Percentiles rank a stretch among this genome's conserved stretches.
Conservation (phyloP, 2,888 invertebrate genomes). For the Globia sparganii region DNA sequence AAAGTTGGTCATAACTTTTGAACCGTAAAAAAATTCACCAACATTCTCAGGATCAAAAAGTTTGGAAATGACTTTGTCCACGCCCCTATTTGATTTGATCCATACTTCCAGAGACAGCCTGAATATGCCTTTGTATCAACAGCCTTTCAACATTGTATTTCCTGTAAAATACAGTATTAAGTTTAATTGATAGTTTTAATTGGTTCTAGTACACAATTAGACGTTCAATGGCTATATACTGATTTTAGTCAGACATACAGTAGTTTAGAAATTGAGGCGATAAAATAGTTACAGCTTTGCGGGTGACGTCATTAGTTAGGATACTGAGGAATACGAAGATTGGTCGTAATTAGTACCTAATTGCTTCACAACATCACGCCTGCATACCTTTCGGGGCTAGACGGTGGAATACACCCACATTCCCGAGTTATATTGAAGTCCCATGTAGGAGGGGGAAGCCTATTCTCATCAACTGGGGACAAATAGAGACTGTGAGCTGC, state of each 20-base stretch:
- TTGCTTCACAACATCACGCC: not conserved
- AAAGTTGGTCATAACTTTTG: no score
- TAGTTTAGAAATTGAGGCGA: not conserved
- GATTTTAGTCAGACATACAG: slow-evolving; percentile 19
- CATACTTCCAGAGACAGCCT: no score
- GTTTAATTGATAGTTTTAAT: slow-evolving; percentile 40
- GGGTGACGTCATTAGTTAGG: not conserved
- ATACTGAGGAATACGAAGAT: not conserved
- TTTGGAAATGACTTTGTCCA: no score
- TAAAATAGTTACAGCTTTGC: not conserved
- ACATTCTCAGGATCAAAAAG: no score
- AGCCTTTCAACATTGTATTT: slow-evolving; percentile 19
- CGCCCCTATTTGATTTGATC: no score
- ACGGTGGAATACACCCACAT: not conserved
- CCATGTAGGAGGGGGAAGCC: no score
- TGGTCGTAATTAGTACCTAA: not conserved
- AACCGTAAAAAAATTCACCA: no score
- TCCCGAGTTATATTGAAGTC: not conserved
- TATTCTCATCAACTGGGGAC: not conserved
- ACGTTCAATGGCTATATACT: not conserved
- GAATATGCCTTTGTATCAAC: slow-evolving; percentile 5
- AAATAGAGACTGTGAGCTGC: no score
- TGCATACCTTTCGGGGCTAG: not conserved
- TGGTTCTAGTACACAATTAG: slow-evolving; percentile 15
- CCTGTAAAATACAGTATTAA: not conserved